A percentile compares a stretch with the other conserved stretches of the same genome.
phyloP scores from a whole-genome alignment of 2,797 vertebrate genomes.

The Liasis olivaceus region DNA sequence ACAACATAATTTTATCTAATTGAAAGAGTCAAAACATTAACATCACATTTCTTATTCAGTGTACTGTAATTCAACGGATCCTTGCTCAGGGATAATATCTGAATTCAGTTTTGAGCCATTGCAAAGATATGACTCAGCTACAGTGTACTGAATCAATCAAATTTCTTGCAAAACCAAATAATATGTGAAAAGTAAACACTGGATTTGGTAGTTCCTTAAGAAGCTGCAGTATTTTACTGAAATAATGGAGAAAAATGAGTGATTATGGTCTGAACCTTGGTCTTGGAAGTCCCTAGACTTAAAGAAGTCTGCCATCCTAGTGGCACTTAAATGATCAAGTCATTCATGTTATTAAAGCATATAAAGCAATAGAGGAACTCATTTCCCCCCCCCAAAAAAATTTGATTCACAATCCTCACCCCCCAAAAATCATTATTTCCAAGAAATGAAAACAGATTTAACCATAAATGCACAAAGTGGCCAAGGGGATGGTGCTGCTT shows the following conservation, averaged over 20 bases:
- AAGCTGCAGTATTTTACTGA: slow-evolving; percentile 52
- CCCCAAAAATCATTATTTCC: slow-evolving; percentile 50
- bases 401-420: slow-evolving; percentile 11
- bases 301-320: slow-evolving; percentile 40
- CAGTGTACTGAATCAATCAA: neutral
- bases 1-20: neutral
- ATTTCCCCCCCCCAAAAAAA: neutral
- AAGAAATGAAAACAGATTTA: slow-evolving; percentile 39
- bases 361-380: slow-evolving; percentile 22
- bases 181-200: neutral
- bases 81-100: neutral
- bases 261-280: slow-evolving; percentile 48
- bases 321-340: slow-evolving; percentile 45
- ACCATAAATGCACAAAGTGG: slow-evolving; percentile 31
- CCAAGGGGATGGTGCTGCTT: slow-evolving; percentile 1
- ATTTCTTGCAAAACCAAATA: neutral
- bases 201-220: slow-evolving; percentile 49
- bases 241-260: slow-evolving; percentile 51
- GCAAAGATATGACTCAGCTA: neutral
- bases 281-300: slow-evolving; percentile 32
- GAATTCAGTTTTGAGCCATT: neutral
- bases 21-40: neutral
- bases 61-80: neutral
- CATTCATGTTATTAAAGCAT: slow-evolving; percentile 56
- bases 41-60: neutral